These are phyloP conservation scores for Trachelus tabidus DNA, from an alignment of 2,888 invertebrate species.

Conservation along the genomic window DNA sequence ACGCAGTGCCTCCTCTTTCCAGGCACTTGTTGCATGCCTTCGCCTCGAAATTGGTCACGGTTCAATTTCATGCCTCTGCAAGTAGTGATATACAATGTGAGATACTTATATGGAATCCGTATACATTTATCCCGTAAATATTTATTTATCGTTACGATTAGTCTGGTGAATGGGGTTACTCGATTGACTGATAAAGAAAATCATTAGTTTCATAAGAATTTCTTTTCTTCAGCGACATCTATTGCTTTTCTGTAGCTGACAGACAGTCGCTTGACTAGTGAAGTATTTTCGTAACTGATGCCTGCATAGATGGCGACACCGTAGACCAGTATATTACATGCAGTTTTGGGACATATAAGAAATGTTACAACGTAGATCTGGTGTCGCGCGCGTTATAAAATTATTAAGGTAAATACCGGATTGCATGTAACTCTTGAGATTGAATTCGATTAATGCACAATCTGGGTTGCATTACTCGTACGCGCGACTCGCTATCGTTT, in stretches of 20 bases:
- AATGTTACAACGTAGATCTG: neutral
- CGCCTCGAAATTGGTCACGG: conserved; percentile 20
- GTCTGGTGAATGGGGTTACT: neutral
- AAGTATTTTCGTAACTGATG: neutral
- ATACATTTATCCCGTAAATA: neutral
- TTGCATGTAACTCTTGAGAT: conserved; percentile 51
- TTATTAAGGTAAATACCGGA: conserved; percentile 55
- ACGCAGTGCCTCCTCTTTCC: conserved; percentile 38
- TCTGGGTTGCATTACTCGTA: conserved; percentile 33
- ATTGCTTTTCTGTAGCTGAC: neutral
- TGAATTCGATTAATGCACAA: conserved; percentile 36
- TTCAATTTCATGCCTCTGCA: conserved; percentile 18
- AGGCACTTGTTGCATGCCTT: conserved; percentile 54
- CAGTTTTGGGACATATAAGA: neutral
- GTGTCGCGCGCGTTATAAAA: conserved; percentile 47
- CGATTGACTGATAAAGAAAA: neutral
- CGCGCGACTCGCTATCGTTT: conserved; percentile 37
- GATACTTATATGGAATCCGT: neutral
- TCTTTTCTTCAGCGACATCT: neutral
- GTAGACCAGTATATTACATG: neutral
- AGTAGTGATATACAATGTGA: neutral
- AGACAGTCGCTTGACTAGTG: neutral
- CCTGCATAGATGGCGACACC: neutral
- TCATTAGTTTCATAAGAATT: neutral
- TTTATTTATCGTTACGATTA: neutral